These are phyloP conservation scores for Hecatera dysodea DNA, from an alignment of 2,888 invertebrate species.

Conservation along the genomic window DNA sequence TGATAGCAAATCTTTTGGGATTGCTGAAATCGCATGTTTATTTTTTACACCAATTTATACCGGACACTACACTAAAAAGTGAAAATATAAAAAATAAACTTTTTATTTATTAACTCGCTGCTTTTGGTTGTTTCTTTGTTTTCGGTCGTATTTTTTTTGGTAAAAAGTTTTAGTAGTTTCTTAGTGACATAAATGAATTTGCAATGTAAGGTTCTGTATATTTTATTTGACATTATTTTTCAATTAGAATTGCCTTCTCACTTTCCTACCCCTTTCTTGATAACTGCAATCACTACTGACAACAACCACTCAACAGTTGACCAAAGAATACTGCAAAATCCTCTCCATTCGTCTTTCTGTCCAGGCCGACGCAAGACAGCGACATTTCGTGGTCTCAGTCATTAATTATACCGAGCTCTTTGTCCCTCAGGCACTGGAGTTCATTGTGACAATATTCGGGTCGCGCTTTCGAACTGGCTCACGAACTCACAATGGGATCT, in stretches of 20 bases:
- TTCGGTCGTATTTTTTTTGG: too few species aligned
- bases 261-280: neutral
- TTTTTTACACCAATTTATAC: too few species aligned
- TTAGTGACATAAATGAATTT: too few species aligned
- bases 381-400: constrained; percentile 88
- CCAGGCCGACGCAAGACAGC: constrained; percentile 79
- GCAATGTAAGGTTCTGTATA: too few species aligned
- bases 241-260: neutral
- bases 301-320: neutral
- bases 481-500: constrained; percentile 81
- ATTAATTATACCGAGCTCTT: constrained; percentile 90
- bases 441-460: constrained; percentile 90
- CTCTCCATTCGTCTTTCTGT: constrained; percentile 68
- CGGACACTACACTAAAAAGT: too few species aligned
- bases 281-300: neutral
- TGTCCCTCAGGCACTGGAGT: constrained; percentile 84
- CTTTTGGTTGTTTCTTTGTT: too few species aligned
- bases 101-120: too few species aligned
- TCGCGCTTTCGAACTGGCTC: constrained; percentile 84
- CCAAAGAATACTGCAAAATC: constrained; percentile 29
- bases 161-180: too few species aligned
- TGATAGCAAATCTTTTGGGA: too few species aligned
- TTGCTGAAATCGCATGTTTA: too few species aligned
- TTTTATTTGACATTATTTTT: neutral
- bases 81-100: too few species aligned